phyloP scores from a whole-genome alignment of 1,140 invertebrate genomes.

The Dreissena polymorpha region DNA sequence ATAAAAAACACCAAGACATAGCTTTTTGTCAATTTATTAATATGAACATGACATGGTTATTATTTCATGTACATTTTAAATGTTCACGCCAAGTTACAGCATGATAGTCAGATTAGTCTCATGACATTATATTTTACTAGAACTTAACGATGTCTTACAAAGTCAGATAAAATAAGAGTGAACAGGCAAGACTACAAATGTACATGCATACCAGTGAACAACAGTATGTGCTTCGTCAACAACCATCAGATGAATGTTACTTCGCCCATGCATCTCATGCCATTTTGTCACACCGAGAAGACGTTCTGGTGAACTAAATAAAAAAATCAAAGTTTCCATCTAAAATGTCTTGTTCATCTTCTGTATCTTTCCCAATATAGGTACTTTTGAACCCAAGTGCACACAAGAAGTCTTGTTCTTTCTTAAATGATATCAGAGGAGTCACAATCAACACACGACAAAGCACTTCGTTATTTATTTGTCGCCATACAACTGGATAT shows the following conservation, averaged over 20 bases:
- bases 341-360: constrained; percentile 9
- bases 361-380: constrained; percentile 7
- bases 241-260: not conserved
- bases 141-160: too few relatives aligned
- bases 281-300: not conserved
- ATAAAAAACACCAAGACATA: too few relatives aligned
- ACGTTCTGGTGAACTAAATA: constrained; percentile 19
- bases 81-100: too few relatives aligned
- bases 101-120: too few relatives aligned
- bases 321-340: constrained; percentile 10
- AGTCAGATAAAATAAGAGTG: too few relatives aligned
- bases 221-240: constrained; percentile 31
- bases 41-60: too few relatives aligned
- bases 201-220: constrained; percentile 17
- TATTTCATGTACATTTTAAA: too few relatives aligned
- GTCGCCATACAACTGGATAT: too few relatives aligned
- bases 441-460: constrained; percentile 23
- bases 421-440: constrained; percentile 20
- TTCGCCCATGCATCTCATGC: not conserved
- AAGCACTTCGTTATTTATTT: too few relatives aligned
- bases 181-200: too few relatives aligned
- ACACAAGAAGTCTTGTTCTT: constrained; percentile 23
- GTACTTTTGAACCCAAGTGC: not conserved
- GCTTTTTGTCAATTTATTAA: too few relatives aligned
- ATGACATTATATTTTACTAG: too few relatives aligned